Conservation (phyloP, 2,888 invertebrate species). For the Agapostemon virescens region DNA sequence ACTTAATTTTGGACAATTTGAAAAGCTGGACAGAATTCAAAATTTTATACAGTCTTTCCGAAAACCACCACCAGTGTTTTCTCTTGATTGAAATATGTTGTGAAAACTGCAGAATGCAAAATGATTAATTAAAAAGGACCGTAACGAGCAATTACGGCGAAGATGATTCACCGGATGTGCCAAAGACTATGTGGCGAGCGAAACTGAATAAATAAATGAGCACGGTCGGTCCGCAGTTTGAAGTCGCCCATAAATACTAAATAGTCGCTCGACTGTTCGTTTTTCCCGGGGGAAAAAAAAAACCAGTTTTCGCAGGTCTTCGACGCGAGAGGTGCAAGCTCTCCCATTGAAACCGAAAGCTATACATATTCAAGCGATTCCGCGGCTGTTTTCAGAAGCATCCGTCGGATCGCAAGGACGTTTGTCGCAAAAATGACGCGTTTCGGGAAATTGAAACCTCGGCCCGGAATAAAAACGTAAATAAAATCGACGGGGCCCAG, state of each 20-base stretch:
- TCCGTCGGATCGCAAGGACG: slow-evolving; percentile 26
- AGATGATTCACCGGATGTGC: not conserved
- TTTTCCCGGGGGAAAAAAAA: not conserved
- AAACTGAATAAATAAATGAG: not conserved
- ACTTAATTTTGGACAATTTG: no score
- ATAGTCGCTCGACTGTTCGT: not conserved
- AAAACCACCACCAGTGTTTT: no score
- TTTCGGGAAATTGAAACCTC: slow-evolving; percentile 43
- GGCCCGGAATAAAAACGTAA: slow-evolving; percentile 38
- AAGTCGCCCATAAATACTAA: not conserved
- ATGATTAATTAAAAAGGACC: no score
- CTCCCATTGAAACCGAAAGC: not conserved
- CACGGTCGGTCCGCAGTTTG: not conserved
- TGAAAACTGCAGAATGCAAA: no score
- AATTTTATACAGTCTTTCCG: no score
- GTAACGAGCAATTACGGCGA: no score
- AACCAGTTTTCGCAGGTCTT: not conserved
- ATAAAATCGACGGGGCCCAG: slow-evolving; percentile 38
- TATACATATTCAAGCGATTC: slow-evolving; percentile 10
- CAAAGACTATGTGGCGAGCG: not conserved
- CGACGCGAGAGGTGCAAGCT: not conserved
- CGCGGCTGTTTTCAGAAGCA: not conserved
- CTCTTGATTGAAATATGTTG: no score
- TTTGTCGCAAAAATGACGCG: slow-evolving; percentile 30
- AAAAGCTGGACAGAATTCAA: no score